These are phyloP conservation scores for Chrysina gloriosa DNA, from an alignment of 2,888 invertebrate genomes.

Conservation along the genomic window DNA sequence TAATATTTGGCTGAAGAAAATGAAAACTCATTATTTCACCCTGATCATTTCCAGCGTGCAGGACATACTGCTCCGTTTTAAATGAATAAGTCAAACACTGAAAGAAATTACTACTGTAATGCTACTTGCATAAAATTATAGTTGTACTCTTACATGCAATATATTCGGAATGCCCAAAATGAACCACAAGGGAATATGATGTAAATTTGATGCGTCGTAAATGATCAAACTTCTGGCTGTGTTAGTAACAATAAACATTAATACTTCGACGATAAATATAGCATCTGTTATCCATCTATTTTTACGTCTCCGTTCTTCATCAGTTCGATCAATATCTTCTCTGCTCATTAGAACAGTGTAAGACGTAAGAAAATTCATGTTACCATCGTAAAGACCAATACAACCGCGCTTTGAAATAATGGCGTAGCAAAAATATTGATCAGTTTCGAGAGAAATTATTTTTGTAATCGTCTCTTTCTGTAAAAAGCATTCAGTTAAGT, in stretches of 20 bases:
- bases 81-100: conserved; percentile 68
- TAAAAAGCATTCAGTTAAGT: conserved; percentile 51
- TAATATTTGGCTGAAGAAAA: conserved; percentile 69
- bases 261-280: conserved; percentile 69
- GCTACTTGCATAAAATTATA: not conserved
- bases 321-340: conserved; percentile 64
- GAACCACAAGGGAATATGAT: conserved; percentile 70
- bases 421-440: conserved; percentile 72
- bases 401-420: conserved; percentile 71
- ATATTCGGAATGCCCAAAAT: conserved; percentile 70
- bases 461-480: conserved; percentile 72
- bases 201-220: conserved; percentile 71
- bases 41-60: conserved; percentile 67
- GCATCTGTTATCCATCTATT: conserved; percentile 75
- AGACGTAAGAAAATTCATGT: conserved; percentile 66
- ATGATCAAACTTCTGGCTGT: conserved; percentile 72
- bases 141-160: conserved; percentile 64
- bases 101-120: not conserved
- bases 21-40: conserved; percentile 68
- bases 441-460: conserved; percentile 69
- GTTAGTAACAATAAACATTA: conserved; percentile 68
- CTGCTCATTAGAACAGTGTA: conserved; percentile 69
- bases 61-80: conserved; percentile 37
- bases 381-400: conserved; percentile 71
- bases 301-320: conserved; percentile 63